Evolutionary conservation across 2,113 vertebrate genomes (phyloP), one percentile per base, ranked within the genome.

Genomic region (Emberiza fucata): DNA sequence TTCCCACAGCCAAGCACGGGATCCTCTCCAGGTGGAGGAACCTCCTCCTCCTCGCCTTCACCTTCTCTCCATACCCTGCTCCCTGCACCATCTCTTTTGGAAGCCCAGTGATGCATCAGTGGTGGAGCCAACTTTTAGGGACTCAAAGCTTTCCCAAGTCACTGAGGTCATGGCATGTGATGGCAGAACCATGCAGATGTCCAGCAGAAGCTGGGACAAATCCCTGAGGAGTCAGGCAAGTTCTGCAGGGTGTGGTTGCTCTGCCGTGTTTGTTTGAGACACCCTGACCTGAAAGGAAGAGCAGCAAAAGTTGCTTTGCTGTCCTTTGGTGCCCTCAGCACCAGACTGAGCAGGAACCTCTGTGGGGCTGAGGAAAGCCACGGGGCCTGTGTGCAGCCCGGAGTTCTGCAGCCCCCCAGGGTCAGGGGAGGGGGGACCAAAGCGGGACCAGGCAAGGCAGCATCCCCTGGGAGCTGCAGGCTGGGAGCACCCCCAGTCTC

Each of bases 381-480:
- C 16, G 35, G 31, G 21, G 39, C 0, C 0, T 21, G 60, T 15
- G 33, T 45, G 25, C 47, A 88, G 3, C 19, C 54, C 1, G 0
- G 0, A 39, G 70, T n/a, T 53, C 17, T 40, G 6, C 53, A 47
- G 45, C 9, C 54, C 47, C 21, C 22, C 8, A 0, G 31, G 27
- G 51, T 21, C 5, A 28, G 33, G 39, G 3, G 12, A 12, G 35
- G 20, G 42, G 47, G 63, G 23, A 45, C 40, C 6, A 57, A 29
- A 39, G 42, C 40, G 18, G 13, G 42, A 9, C 6, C 61, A 17
- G 7, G 18, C 5, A n/a, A 14, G 33, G 31, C 53, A 40, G 15
- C 7, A 28, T 45, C 10, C n/a, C 61, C 24, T 12, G 44, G 77
- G 40, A 65, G 17, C 45, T 86, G 45, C 37, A 70, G 45, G 20